Base-by-base conservation (phyloP, 1,140 invertebrate genomes). In the Arctopsyche grandis region DNA sequence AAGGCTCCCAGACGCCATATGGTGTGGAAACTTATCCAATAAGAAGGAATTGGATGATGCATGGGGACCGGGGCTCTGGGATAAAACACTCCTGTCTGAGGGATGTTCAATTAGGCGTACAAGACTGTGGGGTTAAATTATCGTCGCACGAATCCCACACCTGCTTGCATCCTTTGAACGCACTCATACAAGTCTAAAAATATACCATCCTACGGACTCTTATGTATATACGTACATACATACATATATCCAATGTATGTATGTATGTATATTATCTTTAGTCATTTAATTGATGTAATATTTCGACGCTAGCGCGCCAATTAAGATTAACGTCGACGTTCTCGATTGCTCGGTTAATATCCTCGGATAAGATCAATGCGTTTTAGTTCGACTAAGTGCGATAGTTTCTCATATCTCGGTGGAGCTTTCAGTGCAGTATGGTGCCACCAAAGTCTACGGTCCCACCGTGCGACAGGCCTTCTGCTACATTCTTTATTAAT, bases 11-110 rank as follows among this genome's bases (percentile, higher is more conserved):
- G 79, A 38, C 58, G 79, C 79, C 81, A 82, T 71, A 82, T 82
- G 81, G 81, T 66, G 79, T 48, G 81, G 81, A 82, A 82, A 82
- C 81, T 82, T 82, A 82, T 82, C 81, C 81, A 82, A 82, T 82
- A 82, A 82, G 79, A 80, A 82, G 60, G 56, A 77, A 80, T 79
- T 70, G 79, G 75, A 80, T 82, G 81, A 82, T 78, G 79, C 76
- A 82, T 82, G 76, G 77, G 44, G 26, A 71, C 29, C 10, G 16
- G 60, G 60, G 5, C 14, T 21, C 60, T 5, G 12, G 60, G 9
- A 66, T 70, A 70, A 44, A 38, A 38, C n/a, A 38, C 69, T 70
- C 38, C 0, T 26, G 12, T n/a, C 19, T 56, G 12, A 14, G 52
- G 75, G 75, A 19, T 74, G 81, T 76, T 82, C 77, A 81, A 81